Conservation (phyloP, 2,113 vertebrate species). For the Sterrhoptilus dennistouni region DNA sequence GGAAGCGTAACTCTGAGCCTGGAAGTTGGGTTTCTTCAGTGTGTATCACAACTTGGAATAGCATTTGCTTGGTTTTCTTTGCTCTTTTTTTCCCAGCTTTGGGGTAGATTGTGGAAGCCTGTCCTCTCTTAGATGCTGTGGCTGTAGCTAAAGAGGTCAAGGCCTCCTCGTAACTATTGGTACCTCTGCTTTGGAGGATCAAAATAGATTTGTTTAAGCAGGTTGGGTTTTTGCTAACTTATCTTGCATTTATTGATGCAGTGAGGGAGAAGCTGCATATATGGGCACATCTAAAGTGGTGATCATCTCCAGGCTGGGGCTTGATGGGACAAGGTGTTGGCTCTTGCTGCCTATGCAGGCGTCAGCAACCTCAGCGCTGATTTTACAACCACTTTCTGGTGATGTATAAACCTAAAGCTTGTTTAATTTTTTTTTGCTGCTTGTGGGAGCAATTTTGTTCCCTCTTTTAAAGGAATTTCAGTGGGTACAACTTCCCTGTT, state of each 20-base stretch:
- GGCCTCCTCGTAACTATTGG: not conserved
- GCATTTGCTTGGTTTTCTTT: not conserved
- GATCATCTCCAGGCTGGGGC: not conserved
- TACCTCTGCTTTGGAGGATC: not conserved
- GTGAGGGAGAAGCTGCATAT: not conserved
- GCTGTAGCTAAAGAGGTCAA: not conserved
- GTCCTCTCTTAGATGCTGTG: not conserved
- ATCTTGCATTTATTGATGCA: rapidly evolving
- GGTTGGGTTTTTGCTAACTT: not conserved
- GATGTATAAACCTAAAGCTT: not conserved
- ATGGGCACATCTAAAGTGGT: not conserved
- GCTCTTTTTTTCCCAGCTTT: not conserved
- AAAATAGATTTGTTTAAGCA: not conserved
- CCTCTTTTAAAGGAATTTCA: not conserved
- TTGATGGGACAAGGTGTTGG: rapidly evolving
- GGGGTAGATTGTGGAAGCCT: not conserved
- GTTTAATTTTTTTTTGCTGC: not conserved
- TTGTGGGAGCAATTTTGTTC: not conserved
- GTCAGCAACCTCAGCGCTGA: rapidly evolving
- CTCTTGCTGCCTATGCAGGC: not conserved
- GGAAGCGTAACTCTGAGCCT: not conserved
- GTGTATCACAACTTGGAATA: not conserved
- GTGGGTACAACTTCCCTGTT: not conserved
- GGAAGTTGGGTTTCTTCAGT: not conserved
- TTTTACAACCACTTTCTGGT: not conserved